A percentile compares a stretch with the other conserved stretches of the same genome.
Conservation (phyloP, 2,113 vertebrate genomes). For the Periophthalmodon schlosseri region DNA sequence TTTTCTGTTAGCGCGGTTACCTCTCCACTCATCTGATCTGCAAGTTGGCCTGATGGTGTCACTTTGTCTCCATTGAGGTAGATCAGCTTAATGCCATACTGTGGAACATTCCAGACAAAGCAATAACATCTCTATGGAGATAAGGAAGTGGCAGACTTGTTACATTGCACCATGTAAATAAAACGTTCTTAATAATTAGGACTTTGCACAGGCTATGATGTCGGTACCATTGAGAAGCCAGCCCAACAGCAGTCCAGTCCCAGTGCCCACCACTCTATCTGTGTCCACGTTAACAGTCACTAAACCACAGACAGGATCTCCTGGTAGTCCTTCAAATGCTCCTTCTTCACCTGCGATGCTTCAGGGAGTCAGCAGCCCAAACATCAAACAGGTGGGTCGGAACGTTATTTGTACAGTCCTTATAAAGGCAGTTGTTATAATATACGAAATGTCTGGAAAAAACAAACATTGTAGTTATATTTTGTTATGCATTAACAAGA, state of each 20-base stretch:
- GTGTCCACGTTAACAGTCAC: constrained; percentile 80
- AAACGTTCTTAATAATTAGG: not conserved
- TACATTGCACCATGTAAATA: not conserved
- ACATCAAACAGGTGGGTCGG: constrained; percentile 89
- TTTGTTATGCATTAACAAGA: no score
- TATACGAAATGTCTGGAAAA: not conserved
- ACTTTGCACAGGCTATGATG: constrained; percentile 79
- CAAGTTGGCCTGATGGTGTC: no score
- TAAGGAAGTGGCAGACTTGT: no score
- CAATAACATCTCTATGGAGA: no score
- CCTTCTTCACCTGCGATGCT: constrained; percentile 81
- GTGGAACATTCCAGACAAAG: no score
- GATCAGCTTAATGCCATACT: no score
- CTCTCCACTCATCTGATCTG: no score
- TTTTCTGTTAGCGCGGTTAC: no score
- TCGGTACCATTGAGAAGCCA: constrained; percentile 88
- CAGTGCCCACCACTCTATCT: constrained; percentile 79
- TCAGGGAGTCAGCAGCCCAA: constrained; percentile 86
- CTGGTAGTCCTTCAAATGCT: constrained; percentile 77
- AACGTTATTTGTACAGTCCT: not conserved
- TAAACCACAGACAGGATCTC: constrained; percentile 82
- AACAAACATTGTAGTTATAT: no score
- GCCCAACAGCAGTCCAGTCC: constrained; percentile 73
- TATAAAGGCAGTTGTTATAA: not conserved
- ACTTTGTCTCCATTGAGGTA: no score